Conservation (phyloP, 37 sponge, comb jelly and placozoan species). For the Beroe forskalii region DNA sequence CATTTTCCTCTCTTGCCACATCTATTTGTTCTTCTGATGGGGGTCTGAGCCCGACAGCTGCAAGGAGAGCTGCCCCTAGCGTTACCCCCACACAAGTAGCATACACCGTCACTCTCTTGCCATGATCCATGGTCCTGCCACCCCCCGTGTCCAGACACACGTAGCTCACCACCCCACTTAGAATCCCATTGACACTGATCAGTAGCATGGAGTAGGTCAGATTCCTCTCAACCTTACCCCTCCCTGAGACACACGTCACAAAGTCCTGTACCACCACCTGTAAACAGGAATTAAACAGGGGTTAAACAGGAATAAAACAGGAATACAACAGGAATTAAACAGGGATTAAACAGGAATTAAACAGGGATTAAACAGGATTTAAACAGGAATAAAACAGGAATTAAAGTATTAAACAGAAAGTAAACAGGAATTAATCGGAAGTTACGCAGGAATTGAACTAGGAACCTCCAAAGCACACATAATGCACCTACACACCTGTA, state of each 20-base stretch:
- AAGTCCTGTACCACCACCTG: neutral
- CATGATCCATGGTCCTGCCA: neutral
- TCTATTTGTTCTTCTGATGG: neutral
- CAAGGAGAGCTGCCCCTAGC: neutral
- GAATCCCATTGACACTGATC: neutral
- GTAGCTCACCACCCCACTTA: neutral
- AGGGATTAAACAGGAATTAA: no score
- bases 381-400: no score
- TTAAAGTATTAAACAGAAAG: no score
- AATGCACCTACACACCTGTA: no score
- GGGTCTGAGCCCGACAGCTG: neutral
- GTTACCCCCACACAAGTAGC: neutral
- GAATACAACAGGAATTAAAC: no score
- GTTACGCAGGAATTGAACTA: no score
- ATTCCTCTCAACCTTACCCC: neutral
- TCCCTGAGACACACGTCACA: neutral
- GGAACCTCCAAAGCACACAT: no score
- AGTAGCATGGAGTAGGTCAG: neutral
- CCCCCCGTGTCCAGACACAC: neutral
- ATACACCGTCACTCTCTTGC: neutral
- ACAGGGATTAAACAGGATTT: no score
- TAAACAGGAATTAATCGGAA: no score
- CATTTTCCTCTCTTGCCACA: no score
- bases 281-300: no score
- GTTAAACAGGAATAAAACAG: no score